phyloP scores from a whole-genome alignment of 2,888 invertebrate genomes.

The Drosophila lutescens region DNA sequence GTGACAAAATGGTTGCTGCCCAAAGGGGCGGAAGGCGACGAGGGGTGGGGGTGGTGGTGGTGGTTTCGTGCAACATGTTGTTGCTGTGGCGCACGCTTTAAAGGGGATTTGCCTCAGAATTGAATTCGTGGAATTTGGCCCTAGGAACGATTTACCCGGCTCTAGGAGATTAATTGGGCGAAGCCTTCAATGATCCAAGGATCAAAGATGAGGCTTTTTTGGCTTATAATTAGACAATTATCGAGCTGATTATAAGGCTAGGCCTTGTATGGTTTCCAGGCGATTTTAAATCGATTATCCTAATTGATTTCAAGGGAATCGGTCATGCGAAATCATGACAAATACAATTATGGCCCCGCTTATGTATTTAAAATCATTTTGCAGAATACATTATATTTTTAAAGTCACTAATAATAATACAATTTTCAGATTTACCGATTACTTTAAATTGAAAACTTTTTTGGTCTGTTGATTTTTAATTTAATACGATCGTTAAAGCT shows the following conservation, averaged over 20 bases:
- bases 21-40: constrained; percentile 4
- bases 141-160: constrained; percentile 5
- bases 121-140: constrained; percentile 13
- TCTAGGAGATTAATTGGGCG: constrained; percentile 29
- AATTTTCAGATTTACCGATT: no score
- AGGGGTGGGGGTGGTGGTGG: not conserved
- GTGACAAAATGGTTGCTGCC: constrained; percentile 33
- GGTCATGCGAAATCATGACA: not conserved
- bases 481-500: not conserved
- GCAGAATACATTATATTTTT: not conserved
- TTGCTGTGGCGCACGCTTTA: constrained; percentile 30
- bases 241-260: not conserved
- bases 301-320: not conserved
- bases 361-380: not conserved
- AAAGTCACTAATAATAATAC: not conserved
- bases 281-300: not conserved
- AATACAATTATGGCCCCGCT: not conserved
- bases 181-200: constrained; percentile 5
- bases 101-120: constrained; percentile 27
- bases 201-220: constrained; percentile 6
- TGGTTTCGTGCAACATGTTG: constrained; percentile 66
- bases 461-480: not conserved
- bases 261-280: not conserved
- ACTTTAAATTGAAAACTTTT: no score
- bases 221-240: constrained; percentile 5